Evolutionary conservation across 2,113 vertebrate genomes (phyloP), one percentile per base, ranked within the genome.

Genomic region (Todiramphus saurophagus): DNA sequence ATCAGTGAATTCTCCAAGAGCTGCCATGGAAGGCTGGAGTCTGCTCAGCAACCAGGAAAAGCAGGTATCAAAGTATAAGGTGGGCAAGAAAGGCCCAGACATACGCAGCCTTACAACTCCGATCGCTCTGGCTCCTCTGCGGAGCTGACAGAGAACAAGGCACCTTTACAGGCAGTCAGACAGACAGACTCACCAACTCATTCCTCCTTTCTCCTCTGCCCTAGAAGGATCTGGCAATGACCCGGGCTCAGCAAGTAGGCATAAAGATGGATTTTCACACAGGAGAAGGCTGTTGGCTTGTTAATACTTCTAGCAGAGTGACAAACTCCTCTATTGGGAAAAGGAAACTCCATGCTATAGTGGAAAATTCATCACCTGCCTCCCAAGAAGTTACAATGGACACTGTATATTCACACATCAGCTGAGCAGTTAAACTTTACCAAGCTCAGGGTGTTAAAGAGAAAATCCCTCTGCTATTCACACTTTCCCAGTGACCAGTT

Each of bases 391-490:
- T 81, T 69, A 91, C 81, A 89, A 53, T 46, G 70, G 79, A 50
- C 55, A n/a, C 67, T 83, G 67, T 53, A 20, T 50, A 46, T 43
- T 91, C 75, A 89, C 70, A 69, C 3, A 1, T 10, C 74, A 75
- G 56, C 81, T 68, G 39, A 90, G 73, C 76, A 80, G 80, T 80
- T 63, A 24, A 83, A 92, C 28, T 76, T 82, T 11, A 91, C 92
- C 79, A 58, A 62, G 53, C 11, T 18, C 78, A 66, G 56, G 39
- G 73, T 69, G 89, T 84, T 89, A 92, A 94, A 87, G 73, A 95
- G 95, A 89, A 95, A 96, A 96, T 93, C 91, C 59, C 44, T 77
- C 59, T 74, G 73, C 87, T 37, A 30, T 59, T 95, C 90, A 88
- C 85, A 59, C 75, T 9, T 80, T 72, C 50, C 62, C 63, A 90